These are phyloP conservation scores for Petroica traversi DNA, from an alignment of 2,113 vertebrate genomes.

Conservation along the genomic window DNA sequence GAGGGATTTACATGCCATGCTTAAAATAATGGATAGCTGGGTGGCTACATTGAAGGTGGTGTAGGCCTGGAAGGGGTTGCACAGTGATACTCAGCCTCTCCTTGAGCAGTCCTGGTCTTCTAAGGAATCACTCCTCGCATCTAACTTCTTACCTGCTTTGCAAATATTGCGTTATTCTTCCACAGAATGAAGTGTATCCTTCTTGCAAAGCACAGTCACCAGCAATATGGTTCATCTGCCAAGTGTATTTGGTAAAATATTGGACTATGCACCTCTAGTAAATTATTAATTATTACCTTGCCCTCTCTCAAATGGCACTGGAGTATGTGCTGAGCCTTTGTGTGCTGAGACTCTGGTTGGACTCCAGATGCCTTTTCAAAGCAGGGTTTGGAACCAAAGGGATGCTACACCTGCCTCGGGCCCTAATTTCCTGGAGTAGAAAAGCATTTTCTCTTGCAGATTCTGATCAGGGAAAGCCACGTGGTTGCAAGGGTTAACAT, in stretches of 20 bases:
- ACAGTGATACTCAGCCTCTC: neutral
- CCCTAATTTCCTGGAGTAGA: neutral
- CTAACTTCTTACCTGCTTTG: neutral
- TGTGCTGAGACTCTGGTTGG: neutral
- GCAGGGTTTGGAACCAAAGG: accelerated
- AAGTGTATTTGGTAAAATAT: neutral
- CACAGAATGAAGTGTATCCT: neutral
- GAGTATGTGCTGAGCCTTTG: accelerated
- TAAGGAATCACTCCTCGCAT: neutral
- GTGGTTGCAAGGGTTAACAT: neutral
- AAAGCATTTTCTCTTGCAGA: neutral
- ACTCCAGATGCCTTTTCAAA: neutral
- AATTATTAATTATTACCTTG: neutral
- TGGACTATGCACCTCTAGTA: neutral
- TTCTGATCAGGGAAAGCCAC: neutral
- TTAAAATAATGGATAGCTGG: neutral
- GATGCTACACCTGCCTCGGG: neutral
- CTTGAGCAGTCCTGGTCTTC: neutral
- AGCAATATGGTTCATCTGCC: neutral
- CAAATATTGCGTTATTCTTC: neutral
- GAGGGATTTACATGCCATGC: neutral
- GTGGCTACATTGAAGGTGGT: neutral
- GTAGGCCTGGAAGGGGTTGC: neutral
- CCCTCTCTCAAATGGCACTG: neutral
- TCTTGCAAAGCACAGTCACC: neutral